These are phyloP conservation scores for Rhopalosiphum padi DNA, from an alignment of 1,140 invertebrate species.

Conservation along the genomic window DNA sequence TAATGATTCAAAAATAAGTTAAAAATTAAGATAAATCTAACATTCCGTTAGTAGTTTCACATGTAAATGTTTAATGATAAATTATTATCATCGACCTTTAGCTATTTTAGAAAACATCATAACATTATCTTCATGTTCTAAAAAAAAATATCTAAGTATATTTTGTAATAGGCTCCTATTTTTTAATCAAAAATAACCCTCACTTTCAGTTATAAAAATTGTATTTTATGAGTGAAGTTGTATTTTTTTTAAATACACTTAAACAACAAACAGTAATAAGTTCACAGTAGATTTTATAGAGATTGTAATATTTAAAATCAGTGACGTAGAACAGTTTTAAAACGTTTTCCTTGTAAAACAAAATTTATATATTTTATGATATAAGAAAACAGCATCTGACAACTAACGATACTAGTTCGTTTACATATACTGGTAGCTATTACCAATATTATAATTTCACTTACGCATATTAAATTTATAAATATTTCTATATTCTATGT, in stretches of 20 bases:
- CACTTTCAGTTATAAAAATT: background rate
- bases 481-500: background rate
- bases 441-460: conserved; percentile 11
- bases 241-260: background rate
- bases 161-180: background rate
- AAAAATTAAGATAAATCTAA: background rate
- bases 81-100: background rate
- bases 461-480: background rate
- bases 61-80: background rate
- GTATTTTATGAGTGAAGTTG: background rate
- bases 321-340: background rate
- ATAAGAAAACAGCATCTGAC: background rate
- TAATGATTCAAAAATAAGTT: background rate
- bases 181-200: background rate
- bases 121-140: background rate
- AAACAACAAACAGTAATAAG: background rate
- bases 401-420: background rate
- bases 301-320: background rate
- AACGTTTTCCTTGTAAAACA: conserved; percentile 51
- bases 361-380: background rate
- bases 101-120: background rate
- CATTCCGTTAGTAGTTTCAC: background rate
- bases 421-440: conserved; percentile 7
- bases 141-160: background rate
- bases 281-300: background rate